phyloP scores from a whole-genome alignment of 1,140 invertebrate species.

The Drosophila orosa region DNA sequence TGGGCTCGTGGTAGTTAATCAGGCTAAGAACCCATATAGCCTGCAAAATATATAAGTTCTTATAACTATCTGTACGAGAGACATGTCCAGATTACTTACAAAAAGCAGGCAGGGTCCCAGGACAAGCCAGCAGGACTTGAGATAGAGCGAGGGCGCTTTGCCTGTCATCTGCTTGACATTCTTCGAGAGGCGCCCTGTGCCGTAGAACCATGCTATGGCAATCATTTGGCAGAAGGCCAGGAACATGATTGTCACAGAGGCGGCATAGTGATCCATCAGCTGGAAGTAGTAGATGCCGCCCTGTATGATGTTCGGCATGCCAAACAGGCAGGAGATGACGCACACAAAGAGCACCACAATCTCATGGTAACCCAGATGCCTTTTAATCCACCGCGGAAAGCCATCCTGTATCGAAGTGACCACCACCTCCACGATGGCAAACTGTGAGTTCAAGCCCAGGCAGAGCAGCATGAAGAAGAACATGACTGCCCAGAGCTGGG shows the following conservation, averaged over 20 bases:
- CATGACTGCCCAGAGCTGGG: constrained; percentile 93
- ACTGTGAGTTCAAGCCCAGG: constrained; percentile 94
- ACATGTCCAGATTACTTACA: constrained; percentile 83
- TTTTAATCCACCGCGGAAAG: constrained; percentile 93
- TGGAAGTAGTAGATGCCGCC: constrained; percentile 97
- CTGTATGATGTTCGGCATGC: constrained; percentile 92
- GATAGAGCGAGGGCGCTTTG: constrained; percentile 90
- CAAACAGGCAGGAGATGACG: constrained; percentile 92
- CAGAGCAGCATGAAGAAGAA: constrained; percentile 97
- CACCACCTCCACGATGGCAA: constrained; percentile 95
- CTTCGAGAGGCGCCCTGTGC: constrained; percentile 90
- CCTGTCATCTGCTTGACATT: constrained; percentile 96
- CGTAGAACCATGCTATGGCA: constrained; percentile 96
- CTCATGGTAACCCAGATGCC: constrained; percentile 93
- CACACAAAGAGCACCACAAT: constrained; percentile 93
- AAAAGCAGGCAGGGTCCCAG: constrained; percentile 92
- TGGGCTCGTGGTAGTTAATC: constrained; percentile 93
- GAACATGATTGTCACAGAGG: constrained; percentile 95
- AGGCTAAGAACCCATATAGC: constrained; percentile 94
- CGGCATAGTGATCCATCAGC: constrained; percentile 96
- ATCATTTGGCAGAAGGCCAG: constrained; percentile 96
- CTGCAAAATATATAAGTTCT: constrained; percentile 83
- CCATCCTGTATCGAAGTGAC: constrained; percentile 96
- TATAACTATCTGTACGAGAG: neutral
- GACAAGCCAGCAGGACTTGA: constrained; percentile 93